Conservation (phyloP, 2,888 invertebrate genomes). For the Lampropteryx suffumata region DNA sequence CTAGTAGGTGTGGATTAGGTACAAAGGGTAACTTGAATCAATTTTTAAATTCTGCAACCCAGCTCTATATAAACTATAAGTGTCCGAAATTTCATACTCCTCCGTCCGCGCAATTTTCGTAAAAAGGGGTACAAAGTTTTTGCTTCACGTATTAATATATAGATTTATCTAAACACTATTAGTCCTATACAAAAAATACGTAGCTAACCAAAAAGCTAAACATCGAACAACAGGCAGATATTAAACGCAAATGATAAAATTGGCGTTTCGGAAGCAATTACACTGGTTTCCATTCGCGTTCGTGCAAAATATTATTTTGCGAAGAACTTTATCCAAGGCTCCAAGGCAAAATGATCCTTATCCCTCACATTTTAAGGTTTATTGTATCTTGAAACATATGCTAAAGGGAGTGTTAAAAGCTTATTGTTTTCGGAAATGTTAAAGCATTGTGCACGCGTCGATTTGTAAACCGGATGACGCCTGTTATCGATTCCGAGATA, state of each 20-base stretch:
- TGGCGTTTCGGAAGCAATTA: constrained; percentile 50
- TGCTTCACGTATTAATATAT: too few species aligned
- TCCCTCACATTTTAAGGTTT: background rate
- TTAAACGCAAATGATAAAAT: constrained; percentile 43
- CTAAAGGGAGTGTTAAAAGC: constrained; percentile 37
- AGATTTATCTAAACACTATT: too few species aligned
- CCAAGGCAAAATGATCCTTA: constrained; percentile 11
- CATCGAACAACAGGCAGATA: constrained; percentile 35
- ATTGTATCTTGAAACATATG: constrained; percentile 1
- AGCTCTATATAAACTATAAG: too few species aligned
- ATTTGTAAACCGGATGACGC: constrained; percentile 36
- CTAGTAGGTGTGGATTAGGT: too few species aligned
- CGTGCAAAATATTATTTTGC: constrained; percentile 41
- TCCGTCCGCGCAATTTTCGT: too few species aligned
- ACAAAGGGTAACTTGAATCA: too few species aligned
- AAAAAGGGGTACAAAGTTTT: too few species aligned
- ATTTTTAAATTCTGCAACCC: too few species aligned
- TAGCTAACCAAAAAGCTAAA: constrained; percentile 31
- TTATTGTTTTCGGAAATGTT: constrained; percentile 40
- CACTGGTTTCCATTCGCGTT: constrained; percentile 44
- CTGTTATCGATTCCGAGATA: constrained; percentile 30
- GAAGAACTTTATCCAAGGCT: constrained; percentile 17
- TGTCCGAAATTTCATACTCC: too few species aligned
- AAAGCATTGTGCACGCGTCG: constrained; percentile 40
- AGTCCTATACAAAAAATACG: too few species aligned